A percentile compares a stretch with the other conserved stretches of the same genome.
phyloP scores from a whole-genome alignment of 2,797 vertebrate species.

The Gymnopithys bicolor region DNA sequence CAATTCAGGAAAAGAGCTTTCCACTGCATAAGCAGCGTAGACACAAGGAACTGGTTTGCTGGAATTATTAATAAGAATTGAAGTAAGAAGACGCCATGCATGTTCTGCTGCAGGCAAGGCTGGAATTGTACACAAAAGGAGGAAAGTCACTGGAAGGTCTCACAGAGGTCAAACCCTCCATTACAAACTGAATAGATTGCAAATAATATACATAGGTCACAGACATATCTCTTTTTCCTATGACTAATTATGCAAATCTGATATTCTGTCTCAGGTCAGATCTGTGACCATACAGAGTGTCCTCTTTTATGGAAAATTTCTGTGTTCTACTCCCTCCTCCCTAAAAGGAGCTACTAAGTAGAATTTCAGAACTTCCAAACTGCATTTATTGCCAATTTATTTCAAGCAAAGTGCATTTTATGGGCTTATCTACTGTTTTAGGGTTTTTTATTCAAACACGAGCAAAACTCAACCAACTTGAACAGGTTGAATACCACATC shows the following conservation, averaged over 20 bases:
- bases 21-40: neutral
- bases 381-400: conserved; percentile 64
- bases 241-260: conserved; percentile 71
- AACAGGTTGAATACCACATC: conserved; percentile 82
- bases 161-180: conserved; percentile 70
- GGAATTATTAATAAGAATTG: neutral
- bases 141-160: neutral
- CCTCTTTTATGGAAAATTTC: conserved; percentile 17
- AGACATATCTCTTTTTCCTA: conserved; percentile 52
- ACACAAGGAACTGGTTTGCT: neutral
- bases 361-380: conserved; percentile 45
- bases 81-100: fast-evolving
- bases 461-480: conserved; percentile 75
- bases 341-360: neutral
- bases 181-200: conserved; percentile 66
- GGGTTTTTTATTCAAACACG: conserved; percentile 75
- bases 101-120: neutral
- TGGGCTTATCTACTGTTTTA: conserved; percentile 70
- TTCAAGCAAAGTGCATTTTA: conserved; percentile 69
- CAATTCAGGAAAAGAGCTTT: neutral
- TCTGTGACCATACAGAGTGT: conserved; percentile 5
- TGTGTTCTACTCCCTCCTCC: neutral
- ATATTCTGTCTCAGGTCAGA: conserved; percentile 42
- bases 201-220: conserved; percentile 62
- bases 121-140: neutral